Conservation (phyloP, 1,140 invertebrate genomes). For the Brachionus asplanchnoidis region DNA sequence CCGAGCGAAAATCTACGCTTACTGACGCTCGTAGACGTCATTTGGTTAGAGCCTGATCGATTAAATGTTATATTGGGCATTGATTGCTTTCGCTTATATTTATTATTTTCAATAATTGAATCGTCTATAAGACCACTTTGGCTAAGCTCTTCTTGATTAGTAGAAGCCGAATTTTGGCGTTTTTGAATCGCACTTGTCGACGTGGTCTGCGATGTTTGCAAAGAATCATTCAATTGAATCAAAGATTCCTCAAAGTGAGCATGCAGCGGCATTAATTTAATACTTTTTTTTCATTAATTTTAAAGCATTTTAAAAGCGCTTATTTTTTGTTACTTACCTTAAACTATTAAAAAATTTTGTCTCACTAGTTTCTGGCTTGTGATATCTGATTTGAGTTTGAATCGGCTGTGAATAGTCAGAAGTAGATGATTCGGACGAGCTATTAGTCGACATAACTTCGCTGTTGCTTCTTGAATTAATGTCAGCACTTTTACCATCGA, state of each 20-base stretch:
- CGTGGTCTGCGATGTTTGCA: neutral
- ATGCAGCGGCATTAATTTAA: slow-evolving; percentile 19
- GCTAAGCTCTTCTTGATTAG: neutral
- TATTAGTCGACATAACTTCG: neutral
- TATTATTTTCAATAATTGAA: neutral
- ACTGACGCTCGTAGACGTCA: neutral
- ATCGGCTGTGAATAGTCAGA: neutral
- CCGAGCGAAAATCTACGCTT: neutral
- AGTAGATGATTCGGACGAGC: neutral
- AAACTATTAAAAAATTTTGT: neutral
- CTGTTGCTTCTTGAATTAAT: slow-evolving; percentile 10
- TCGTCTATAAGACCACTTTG: neutral
- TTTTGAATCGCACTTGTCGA: neutral
- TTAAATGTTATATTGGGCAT: slow-evolving; percentile 20
- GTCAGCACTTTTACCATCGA: neutral
- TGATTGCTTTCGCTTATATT: slow-evolving; percentile 12
- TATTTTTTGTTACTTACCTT: neutral
- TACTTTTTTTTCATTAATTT: neutral
- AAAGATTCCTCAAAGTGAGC: slow-evolving; percentile 1
- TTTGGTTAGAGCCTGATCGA: neutral
- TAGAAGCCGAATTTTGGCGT: neutral
- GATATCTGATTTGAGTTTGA: neutral
- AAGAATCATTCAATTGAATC: neutral
- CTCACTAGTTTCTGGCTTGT: neutral
- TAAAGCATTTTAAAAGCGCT: neutral